Evolutionary conservation across 2,797 vertebrate genomes (phyloP), one percentile per base, ranked within the genome.

Genomic region (Bovichtus diacanthus): DNA sequence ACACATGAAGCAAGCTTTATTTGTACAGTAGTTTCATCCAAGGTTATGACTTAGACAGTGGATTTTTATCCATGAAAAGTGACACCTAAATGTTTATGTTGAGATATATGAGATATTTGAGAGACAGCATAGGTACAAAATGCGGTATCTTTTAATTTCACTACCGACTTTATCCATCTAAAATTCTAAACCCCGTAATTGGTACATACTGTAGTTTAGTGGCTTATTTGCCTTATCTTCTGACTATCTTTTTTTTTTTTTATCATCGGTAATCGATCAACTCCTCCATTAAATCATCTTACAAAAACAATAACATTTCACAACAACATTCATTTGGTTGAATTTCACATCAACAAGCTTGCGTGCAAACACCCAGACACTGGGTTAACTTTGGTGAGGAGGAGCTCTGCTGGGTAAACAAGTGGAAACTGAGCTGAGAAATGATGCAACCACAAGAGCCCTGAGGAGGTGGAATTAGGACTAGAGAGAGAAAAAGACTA

Each of bases 371-470:
- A 69, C 71, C 25, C 43, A 38, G 73, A 66, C 29, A 36, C 0
- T 64, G 44, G 15, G 15, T 71, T 59, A 66, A 51, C 50, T 5
- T 56, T 19, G 54, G 25, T 51, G 7, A 47, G 63, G 59, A 53
- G 23, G 55, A 60, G 65, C 34, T 59, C 41, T 67, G 46, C 86
- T 6, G 3, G 70, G 51, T 55, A 53, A 53, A 70, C 47, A 84
- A 18, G 1, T 21, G 54, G 59, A 64, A 79, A 70, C 50, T 18
- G 65, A 47, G 43, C 71, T 77, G 70, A 34, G 63, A 64, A 76
- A 85, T 72, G 74, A 31, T n/a, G 68, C 65, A 73, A 76, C 67
- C 41, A 23, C 4, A 29, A 54, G 38, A 61, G 72, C 56, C 43
- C 31, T 2, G 34, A 0, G 2, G 39, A 67, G 41, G 50, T n/a